Base-by-base conservation (phyloP, 2,888 invertebrate genomes). In the Trachelus stipa region DNA sequence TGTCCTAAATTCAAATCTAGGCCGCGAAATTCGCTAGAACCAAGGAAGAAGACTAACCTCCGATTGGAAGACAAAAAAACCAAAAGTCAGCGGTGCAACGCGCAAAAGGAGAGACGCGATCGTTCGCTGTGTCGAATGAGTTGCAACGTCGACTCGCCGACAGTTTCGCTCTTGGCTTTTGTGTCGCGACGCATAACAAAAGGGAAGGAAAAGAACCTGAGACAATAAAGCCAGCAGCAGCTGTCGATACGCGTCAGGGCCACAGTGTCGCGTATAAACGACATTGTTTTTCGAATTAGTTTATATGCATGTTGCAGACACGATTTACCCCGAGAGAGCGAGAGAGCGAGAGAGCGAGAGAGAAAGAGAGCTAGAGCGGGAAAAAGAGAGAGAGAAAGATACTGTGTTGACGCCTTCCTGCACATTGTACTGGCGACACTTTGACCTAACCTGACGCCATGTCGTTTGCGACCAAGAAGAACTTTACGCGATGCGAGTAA, bases 171-270 rank as follows among this genome's bases (percentile, higher is more conserved):
- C 56, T 56, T 56, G 23, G 23, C 56, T 56, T 56, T 56, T 56
- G 56, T 23, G 23, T 56, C 56, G 56, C 56, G 56, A 56, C 56
- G 56, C 56, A 56, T 56, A 75, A 73, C 76, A 76, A 30, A 34
- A 76, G 34, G 31, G 76, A 37, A 74, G 74, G 78, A 68, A 56
- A 69, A 75, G 68, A 74, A 56, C 34, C 68, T 11, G 69, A 77
- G 76, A 84, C 80, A 82, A 83, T 80, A 23, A 56, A 56, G 56
- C 23, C 35, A 56, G 79, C 82, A 80, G 69, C 80, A 78, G 79
- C 78, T 84, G 83, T 83, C 84, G 83, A 85, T 84, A 83, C 81
- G 82, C 82, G 82, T 82, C 83, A 82, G 73, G 56, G 56, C 75
- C 77, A 80, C 79, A 83, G 82, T 82, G 82, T 85, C 79, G 75